Percentiles rank a stretch among this genome's conserved stretches.
Conservation (phyloP, 1,140 invertebrate species). For the Phenacoccus solenopsis region DNA sequence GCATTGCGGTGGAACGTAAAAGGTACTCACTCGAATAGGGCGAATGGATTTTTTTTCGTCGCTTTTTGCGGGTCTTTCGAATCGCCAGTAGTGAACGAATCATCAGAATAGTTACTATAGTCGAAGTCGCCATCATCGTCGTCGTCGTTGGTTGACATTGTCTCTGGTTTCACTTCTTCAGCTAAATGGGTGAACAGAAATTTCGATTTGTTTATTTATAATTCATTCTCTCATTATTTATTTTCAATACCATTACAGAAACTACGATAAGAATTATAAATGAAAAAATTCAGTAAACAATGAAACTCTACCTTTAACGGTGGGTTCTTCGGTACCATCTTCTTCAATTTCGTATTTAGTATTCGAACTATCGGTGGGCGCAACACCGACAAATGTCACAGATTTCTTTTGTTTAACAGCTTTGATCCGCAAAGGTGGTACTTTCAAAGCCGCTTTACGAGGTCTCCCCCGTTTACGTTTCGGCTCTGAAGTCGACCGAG, state of each 20-base stretch:
- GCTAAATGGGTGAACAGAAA: not conserved
- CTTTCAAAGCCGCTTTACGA: not conserved
- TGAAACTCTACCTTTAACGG: not conserved
- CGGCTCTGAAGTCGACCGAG: not conserved
- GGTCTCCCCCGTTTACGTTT: conserved; percentile 4
- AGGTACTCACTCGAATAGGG: not conserved
- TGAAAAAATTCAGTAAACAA: not conserved
- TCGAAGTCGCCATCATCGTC: not conserved
- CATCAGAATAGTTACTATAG: not conserved
- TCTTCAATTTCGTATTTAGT: not conserved
- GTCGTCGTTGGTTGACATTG: not conserved
- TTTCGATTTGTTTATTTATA: too few relatives aligned
- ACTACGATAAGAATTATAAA: too few relatives aligned
- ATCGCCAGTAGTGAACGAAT: not conserved
- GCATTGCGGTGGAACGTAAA: not conserved
- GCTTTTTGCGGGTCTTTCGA: not conserved
- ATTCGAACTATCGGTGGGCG: not conserved
- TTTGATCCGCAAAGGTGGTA: not conserved
- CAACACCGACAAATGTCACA: not conserved
- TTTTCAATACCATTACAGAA: too few relatives aligned
- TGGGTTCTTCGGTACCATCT: not conserved
- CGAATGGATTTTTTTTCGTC: not conserved
- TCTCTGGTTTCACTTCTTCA: not conserved
- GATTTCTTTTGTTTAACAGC: not conserved
- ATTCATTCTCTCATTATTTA: too few relatives aligned